These are phyloP conservation scores for Cardinalis cardinalis DNA, from an alignment of 2,113 vertebrate species.

Conservation along the genomic window DNA sequence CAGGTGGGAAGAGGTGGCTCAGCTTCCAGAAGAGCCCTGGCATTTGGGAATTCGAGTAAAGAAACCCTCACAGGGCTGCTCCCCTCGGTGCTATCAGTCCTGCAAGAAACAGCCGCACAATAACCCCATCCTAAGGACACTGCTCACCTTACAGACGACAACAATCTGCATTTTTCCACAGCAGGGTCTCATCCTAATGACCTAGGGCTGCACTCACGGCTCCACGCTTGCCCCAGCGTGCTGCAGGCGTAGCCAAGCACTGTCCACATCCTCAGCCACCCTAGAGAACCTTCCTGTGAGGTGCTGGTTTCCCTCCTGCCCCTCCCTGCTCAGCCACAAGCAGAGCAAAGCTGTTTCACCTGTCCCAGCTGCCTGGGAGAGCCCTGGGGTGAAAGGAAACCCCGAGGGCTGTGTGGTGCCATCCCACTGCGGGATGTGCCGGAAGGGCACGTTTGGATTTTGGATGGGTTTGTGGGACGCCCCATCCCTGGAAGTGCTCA, in stretches of 20 bases:
- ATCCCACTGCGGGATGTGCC: rapidly evolving
- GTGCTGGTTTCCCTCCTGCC: neutral
- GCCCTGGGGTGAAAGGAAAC: rapidly evolving
- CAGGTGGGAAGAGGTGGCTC: neutral
- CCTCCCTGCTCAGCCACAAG: neutral
- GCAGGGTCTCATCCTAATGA: rapidly evolving
- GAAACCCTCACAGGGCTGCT: rapidly evolving
- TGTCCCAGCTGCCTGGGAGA: neutral
- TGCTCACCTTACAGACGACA: rapidly evolving
- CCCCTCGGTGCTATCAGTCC: rapidly evolving
- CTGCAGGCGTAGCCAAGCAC: neutral
- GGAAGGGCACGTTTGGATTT: neutral
- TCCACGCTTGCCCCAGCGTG: rapidly evolving
- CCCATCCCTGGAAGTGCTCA: neutral
- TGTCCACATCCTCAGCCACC: neutral
- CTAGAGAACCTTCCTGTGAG: neutral
- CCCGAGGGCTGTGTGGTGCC: rapidly evolving
- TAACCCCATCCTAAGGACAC: rapidly evolving
- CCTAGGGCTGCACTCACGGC: neutral
- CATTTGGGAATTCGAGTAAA: rapidly evolving
- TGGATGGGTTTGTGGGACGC: neutral
- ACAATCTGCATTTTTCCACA: rapidly evolving
- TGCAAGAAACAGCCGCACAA: neutral
- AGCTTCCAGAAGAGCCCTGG: neutral
- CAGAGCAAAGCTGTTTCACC: neutral